phyloP scores from a whole-genome alignment of 1,140 invertebrate species.

The Ruditapes philippinarum region DNA sequence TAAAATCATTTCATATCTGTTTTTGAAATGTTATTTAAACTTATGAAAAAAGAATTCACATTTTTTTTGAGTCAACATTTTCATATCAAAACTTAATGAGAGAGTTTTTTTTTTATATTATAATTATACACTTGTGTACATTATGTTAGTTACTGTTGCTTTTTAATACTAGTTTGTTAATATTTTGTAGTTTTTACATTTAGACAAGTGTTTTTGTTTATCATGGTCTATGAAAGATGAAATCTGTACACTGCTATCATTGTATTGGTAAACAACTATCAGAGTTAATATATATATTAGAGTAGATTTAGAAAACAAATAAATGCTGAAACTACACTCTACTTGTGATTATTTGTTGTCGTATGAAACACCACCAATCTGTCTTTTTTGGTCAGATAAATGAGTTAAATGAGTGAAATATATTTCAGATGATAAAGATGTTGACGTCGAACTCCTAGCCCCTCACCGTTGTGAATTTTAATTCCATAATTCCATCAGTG shows the following conservation, averaged over 20 bases:
- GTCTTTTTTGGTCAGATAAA: too few species aligned
- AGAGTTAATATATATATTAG: constrained; percentile 57
- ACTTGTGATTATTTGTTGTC: too few species aligned
- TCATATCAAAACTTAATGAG: constrained; percentile 34
- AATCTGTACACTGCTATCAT: constrained; percentile 35
- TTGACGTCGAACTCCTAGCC: too few species aligned
- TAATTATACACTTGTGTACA: constrained; percentile 22
- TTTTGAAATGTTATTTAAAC: too few species aligned
- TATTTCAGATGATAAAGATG: too few species aligned
- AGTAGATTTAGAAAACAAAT: constrained; percentile 42
- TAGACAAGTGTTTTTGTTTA: constrained; percentile 42
- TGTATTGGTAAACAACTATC: constrained; percentile 46
- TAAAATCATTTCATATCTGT: neutral
- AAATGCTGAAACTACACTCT: constrained; percentile 48
- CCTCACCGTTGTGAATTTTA: too few species aligned
- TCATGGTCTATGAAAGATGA: constrained; percentile 33
- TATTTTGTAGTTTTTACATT: constrained; percentile 57
- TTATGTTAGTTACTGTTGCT: constrained; percentile 29
- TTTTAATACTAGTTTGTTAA: constrained; percentile 50
- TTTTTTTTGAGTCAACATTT: constrained; percentile 20
- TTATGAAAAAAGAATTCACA: neutral
- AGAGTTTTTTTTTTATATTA: too few species aligned
- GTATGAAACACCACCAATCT: too few species aligned
- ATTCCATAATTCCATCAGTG: too few species aligned
- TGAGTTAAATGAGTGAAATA: too few species aligned